phyloP scores from a whole-genome alignment of 2,113 vertebrate species.

The Lathamus discolor region DNA sequence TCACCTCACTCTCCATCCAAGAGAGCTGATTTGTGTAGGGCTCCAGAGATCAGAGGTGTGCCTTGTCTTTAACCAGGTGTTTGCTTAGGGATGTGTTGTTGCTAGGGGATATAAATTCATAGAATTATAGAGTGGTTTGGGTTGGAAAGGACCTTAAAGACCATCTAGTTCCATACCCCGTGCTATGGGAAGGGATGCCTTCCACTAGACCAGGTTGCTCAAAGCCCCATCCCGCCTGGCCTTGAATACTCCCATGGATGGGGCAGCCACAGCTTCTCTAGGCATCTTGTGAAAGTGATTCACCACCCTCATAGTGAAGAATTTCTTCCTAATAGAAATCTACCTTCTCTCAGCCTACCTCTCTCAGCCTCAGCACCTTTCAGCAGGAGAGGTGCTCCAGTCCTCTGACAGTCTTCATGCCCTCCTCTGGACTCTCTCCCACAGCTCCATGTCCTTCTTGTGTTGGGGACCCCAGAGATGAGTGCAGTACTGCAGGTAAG shows the following conservation, averaged over 20 bases:
- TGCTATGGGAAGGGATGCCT: not conserved
- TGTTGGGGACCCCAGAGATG: not conserved
- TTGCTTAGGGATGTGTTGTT: not conserved
- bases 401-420: not conserved
- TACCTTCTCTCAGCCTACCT: not conserved
- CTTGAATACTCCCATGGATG: not conserved
- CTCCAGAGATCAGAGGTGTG: not conserved
- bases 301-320: not conserved
- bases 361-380: not conserved
- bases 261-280: not conserved
- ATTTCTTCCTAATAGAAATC: not conserved
- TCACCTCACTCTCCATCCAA: not conserved
- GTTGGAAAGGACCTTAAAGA: not conserved
- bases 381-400: not conserved
- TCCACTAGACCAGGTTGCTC: not conserved
- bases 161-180: not conserved
- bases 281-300: not conserved
- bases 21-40: not conserved
- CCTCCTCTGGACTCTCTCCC: not conserved
- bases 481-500: not conserved
- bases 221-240: not conserved
- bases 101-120: not conserved
- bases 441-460: not conserved
- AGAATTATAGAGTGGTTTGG: not conserved
- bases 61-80: not conserved